Conservation (phyloP, 2,888 invertebrate genomes). For the Sinelater perroti region DNA sequence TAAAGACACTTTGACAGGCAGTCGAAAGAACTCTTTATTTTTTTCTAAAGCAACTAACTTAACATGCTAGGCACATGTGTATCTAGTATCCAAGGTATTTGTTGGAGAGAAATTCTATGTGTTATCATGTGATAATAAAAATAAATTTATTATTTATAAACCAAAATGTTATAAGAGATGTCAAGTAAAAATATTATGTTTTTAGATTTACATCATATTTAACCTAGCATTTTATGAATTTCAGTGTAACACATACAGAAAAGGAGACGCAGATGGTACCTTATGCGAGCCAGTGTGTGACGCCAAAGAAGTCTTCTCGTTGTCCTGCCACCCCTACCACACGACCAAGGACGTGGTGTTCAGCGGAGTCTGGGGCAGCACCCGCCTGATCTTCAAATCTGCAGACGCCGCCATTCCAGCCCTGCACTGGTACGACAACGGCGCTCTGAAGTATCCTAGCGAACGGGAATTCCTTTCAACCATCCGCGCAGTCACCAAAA, state of each 20-base stretch:
- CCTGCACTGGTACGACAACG: conserved; percentile 62
- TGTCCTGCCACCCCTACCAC: conserved; percentile 69
- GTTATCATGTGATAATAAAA: too few relatives aligned
- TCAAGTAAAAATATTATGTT: too few relatives aligned
- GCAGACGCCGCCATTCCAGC: conserved; percentile 59
- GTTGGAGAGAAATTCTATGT: too few relatives aligned
- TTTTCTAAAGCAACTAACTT: too few relatives aligned
- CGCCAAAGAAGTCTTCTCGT: conserved; percentile 63
- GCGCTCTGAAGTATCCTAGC: conserved; percentile 62
- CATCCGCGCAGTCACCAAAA: conserved; percentile 63
- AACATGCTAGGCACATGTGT: too few relatives aligned
- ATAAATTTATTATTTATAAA: too few relatives aligned
- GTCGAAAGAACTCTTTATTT: too few relatives aligned
- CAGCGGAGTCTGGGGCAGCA: conserved; percentile 67
- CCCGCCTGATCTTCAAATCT: conserved; percentile 68
- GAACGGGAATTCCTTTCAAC: conserved; percentile 65
- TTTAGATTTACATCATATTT: neutral
- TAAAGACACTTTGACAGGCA: too few relatives aligned
- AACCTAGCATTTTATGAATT: conserved; percentile 46
- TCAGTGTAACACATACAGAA: conserved; percentile 67
- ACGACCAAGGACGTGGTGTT: conserved; percentile 70
- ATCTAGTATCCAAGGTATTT: too few relatives aligned
- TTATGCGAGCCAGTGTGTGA: conserved; percentile 71
- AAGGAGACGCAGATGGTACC: conserved; percentile 67
- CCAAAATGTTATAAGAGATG: too few relatives aligned